Base-by-base conservation (phyloP, 2,113 vertebrate genomes). In the Nicator chloris region DNA sequence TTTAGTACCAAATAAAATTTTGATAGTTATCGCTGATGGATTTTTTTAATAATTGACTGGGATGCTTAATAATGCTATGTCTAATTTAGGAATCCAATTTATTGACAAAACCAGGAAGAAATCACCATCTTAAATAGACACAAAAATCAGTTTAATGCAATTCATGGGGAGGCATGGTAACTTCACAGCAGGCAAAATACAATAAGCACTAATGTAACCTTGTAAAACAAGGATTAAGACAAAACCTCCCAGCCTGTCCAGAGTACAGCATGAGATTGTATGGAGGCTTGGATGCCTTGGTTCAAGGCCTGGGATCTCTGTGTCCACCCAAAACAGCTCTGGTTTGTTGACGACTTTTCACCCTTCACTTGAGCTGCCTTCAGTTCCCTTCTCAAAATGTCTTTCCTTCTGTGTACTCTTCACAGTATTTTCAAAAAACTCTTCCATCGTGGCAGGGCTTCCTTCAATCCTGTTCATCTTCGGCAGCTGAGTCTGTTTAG, bases 41-140 rank as follows among this genome's bases (percentile, higher is more conserved):
- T 88, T 96, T 94, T 91, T 75, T 68, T 61, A 95, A 94, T 95
- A 95, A 83, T 92, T 82, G 90, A 91, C 90, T 83, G 64, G 45
- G 78, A 56, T 83, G 75, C 51, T 75, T 91, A 86, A 92, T 96
- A 97, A 92, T 86, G 72, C 86, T 77, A 61, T 63, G 66, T 81
- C 88, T 96, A 92, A 97, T 94, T 94, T 95, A 73, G 56, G 44
- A 95, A 87, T 90, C 90, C 86, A 95, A 66, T 97, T 91, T 95
- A 96, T 95, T 93, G 93, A 91, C 90, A 90, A 94, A 95, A 57
- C 27, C 51, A 45, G 80, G 82, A 86, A 84, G 86, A 95, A 92
- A 80, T 39, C 53, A 51, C 65, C 20, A 15, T 64, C 60, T 73
- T 92, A 93, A 94, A 90, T 50, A 90, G 91, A 86, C 72, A 86